phyloP scores from a whole-genome alignment of 2,797 vertebrate genomes.

The Phalloptychus januarius region DNA sequence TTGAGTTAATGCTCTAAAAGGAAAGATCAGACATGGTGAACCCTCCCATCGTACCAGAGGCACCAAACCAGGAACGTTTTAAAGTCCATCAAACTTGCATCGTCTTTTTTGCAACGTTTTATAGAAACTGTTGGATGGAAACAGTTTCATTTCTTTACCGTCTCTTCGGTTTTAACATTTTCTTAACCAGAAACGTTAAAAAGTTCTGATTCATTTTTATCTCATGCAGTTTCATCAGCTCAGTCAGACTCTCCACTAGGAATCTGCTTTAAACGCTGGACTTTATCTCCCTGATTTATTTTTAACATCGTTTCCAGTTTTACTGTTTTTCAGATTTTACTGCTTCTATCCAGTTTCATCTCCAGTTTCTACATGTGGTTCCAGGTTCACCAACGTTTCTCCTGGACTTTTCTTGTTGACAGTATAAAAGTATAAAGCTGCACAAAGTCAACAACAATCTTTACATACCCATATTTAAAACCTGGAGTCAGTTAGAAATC shows the following conservation, averaged over 20 bases:
- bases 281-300: background rate
- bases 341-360: background rate
- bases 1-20: too few species aligned
- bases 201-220: background rate
- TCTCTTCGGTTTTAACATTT: too few species aligned
- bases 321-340: background rate
- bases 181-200: too few species aligned
- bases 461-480: constrained; percentile 1
- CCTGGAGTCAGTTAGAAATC: background rate
- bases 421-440: background rate
- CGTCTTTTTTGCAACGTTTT: too few species aligned
- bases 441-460: background rate
- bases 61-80: too few species aligned
- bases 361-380: background rate
- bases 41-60: too few species aligned
- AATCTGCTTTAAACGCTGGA: background rate
- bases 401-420: background rate
- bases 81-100: too few species aligned
- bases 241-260: background rate
- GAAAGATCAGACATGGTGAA: too few species aligned
- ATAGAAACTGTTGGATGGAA: too few species aligned
- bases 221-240: background rate
- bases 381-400: background rate
- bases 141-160: background rate
- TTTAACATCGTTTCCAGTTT: background rate